These are phyloP conservation scores for Lycaon pictus DNA, from an alignment of 2,113 vertebrate genomes.

Conservation along the genomic window DNA sequence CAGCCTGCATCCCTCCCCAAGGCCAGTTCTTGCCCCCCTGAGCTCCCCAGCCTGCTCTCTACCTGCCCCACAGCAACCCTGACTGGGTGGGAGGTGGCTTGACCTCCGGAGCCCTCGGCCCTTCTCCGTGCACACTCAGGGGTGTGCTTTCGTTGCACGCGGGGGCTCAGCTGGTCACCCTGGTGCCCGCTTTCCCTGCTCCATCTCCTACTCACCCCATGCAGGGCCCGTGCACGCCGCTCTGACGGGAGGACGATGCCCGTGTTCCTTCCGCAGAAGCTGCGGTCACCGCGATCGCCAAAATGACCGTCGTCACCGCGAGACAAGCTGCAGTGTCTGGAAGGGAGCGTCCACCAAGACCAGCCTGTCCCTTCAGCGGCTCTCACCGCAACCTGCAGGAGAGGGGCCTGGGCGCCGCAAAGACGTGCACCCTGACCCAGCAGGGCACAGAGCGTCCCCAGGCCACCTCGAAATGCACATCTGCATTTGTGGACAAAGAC, in stretches of 20 bases:
- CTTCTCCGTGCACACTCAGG: background rate
- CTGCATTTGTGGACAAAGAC: too few relatives aligned
- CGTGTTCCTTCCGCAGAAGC: background rate
- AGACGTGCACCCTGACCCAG: background rate
- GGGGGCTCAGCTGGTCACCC: background rate
- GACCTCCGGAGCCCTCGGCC: background rate
- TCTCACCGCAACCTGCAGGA: background rate
- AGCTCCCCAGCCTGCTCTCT: background rate
- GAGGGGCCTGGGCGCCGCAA: background rate
- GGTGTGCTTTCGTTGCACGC: background rate
- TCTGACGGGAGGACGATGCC: background rate
- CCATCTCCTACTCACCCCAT: background rate
- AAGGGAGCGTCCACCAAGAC: too few relatives aligned
- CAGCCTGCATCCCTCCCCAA: background rate
- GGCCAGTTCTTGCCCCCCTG: background rate
- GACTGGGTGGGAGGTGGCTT: too few relatives aligned
- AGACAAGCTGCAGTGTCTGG: background rate
- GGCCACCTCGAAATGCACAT: too few relatives aligned
- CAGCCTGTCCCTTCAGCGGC: background rate
- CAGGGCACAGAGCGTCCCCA: background rate
- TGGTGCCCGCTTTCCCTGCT: background rate
- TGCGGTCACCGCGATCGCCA: background rate
- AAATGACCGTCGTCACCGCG: too few relatives aligned
- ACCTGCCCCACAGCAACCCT: background rate
- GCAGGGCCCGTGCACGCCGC: rapidly evolving